phyloP scores from a whole-genome alignment of 2,888 invertebrate species.

The Drosophila paramelanica region DNA sequence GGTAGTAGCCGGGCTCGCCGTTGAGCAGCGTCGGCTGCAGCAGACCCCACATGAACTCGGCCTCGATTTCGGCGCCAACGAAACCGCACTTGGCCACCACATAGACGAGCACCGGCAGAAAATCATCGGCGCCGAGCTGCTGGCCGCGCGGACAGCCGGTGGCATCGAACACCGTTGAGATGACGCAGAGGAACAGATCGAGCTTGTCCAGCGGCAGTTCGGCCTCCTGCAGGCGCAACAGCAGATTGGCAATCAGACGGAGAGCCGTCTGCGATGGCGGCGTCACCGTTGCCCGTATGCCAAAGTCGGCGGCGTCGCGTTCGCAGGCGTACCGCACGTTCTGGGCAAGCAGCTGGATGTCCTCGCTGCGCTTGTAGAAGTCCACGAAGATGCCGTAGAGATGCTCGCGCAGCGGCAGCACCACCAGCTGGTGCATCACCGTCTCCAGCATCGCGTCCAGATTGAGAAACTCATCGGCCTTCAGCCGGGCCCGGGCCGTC shows the following conservation, averaged over 20 bases:
- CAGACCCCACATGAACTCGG: conserved; percentile 97
- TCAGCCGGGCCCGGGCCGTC: conserved; percentile 87
- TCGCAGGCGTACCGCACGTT: conserved; percentile 85
- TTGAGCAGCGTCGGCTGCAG: conserved; percentile 95
- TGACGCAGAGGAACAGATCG: conserved; percentile 94
- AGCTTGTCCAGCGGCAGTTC: conserved; percentile 97
- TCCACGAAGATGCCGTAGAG: conserved; percentile 94
- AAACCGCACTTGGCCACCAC: conserved; percentile 95
- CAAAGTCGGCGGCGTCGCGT: conserved; percentile 83
- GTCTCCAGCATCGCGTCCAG: conserved; percentile 97
- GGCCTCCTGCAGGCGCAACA: conserved; percentile 94
- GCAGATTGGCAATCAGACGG: conserved; percentile 91
- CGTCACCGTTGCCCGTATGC: conserved; percentile 88
- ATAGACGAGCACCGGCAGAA: conserved; percentile 96
- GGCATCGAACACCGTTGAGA: conserved; percentile 94
- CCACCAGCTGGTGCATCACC: conserved; percentile 96
- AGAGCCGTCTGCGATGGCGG: conserved; percentile 91
- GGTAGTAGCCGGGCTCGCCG: conserved; percentile 97
- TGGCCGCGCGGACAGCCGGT: conserved; percentile 84
- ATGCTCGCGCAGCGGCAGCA: conserved; percentile 93
- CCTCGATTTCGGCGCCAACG: conserved; percentile 96
- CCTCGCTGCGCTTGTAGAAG: conserved; percentile 91
- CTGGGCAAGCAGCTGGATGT: conserved; percentile 89
- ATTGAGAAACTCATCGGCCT: conserved; percentile 96
- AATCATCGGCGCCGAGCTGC: conserved; percentile 92